Base-by-base conservation (phyloP, 2,113 vertebrate species). In the Lasiurus borealis region DNA sequence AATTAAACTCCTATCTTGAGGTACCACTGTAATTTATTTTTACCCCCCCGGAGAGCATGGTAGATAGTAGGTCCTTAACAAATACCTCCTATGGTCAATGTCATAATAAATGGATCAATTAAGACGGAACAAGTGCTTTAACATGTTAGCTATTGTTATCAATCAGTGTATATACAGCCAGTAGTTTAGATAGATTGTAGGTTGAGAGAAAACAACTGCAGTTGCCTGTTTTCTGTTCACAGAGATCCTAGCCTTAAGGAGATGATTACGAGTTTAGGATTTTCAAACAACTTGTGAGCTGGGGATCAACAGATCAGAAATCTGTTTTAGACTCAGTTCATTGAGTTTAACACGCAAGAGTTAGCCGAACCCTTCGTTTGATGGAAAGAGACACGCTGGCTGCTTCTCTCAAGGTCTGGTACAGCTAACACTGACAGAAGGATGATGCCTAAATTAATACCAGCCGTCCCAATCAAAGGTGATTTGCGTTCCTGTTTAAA, bases 401-500 rank as follows among this genome's bases (percentile, higher is more conserved):
- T 96, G 84, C 76, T 92, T 95, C 94, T 93, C 34, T 78, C 95
- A 93, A 92, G 93, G 86, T 94, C 95, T 94, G 78, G 71, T 91
- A 93, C 52, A 96, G 72, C 95, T 96, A 94, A 87, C 93, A 91
- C 86, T 95, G 94, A 96, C 97, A 97, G 90, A 96, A 96, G 75
- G 69, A 31, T 96, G 96, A 97, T 95, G 91, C 94, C 95, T 98
- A 97, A 97, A 97, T 98, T 96, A 97, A 96, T 93, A 80, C 89
- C 96, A 97, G 91, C 96, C 91, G 89, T 89, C 95, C 96, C 96
- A 96, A 97, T 97, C 97, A 97, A 97, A 97, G 96, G 85, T 97
- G 97, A 98, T 97, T 97, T 97, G 86, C 93, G 95, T 91, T 93
- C 95, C 95, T 95, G 59, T 97, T 97, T 97, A 97, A 97, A 89